phyloP scores from a whole-genome alignment of 64 coral and sea anemone genomes.

The Actinia equina region DNA sequence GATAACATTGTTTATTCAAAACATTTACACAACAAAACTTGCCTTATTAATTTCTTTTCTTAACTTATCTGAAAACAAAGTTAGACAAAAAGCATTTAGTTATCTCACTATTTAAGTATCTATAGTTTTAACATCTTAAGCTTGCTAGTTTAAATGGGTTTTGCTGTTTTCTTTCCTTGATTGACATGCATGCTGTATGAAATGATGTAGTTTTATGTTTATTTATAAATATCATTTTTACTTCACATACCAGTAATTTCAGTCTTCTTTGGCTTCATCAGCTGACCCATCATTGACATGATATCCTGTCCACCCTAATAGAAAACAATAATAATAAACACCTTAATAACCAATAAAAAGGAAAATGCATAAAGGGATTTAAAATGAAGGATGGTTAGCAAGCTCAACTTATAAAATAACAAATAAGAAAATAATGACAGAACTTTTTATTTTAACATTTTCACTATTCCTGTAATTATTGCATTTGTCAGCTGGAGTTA shows the following conservation, averaged over 20 bases:
- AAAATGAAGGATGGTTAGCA: too few species aligned
- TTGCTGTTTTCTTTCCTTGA: too few species aligned
- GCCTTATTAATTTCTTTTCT: conserved; percentile 99
- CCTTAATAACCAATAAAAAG: too few species aligned
- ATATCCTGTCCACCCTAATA: conserved; percentile 95
- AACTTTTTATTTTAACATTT: too few species aligned
- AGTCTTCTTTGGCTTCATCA: conserved; percentile 99
- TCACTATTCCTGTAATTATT: too few species aligned
- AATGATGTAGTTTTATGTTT: too few species aligned
- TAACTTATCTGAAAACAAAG: conserved; percentile 79
- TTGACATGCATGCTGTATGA: too few species aligned
- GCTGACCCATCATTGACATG: conserved; percentile 97
- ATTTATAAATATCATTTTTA: not conserved
- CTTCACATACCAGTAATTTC: conserved; percentile 83
- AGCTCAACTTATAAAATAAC: too few species aligned
- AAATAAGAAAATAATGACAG: too few species aligned
- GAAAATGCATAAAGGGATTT: too few species aligned
- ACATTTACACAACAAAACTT: not conserved
- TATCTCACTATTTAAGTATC: not conserved
- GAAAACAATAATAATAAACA: not conserved
- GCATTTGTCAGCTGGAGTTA: too few species aligned
- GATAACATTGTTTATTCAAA: not conserved
- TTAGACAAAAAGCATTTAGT: not conserved
- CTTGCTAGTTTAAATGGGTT: too few species aligned
- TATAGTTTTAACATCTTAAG: not conserved